Percentiles rank a stretch among this genome's conserved stretches.
Evolutionary conservation across 1,140 invertebrate species (phyloP).

Genomic region (Druon quercuslanigerum): DNA sequence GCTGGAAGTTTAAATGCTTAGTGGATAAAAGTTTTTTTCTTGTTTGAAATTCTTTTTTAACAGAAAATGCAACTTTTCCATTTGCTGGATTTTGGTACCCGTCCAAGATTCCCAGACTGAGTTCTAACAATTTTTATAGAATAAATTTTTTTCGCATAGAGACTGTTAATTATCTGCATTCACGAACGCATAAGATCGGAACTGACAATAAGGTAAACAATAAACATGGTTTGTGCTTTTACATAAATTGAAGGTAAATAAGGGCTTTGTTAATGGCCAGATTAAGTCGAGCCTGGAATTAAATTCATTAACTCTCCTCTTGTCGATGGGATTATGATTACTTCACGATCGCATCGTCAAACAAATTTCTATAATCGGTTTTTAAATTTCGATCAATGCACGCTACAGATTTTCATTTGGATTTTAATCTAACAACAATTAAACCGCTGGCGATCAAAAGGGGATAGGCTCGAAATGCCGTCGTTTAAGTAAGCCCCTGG

Average conservation of each 20-base stretch:
- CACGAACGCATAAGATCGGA: background rate
- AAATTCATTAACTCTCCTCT: background rate
- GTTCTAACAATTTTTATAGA: too few relatives aligned
- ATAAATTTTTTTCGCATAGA: too few relatives aligned
- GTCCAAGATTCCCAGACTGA: too few relatives aligned
- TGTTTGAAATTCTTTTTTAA: too few relatives aligned
- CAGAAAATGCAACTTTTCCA: too few relatives aligned
- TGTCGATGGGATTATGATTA: slow-evolving; percentile 6
- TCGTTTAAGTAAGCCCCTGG: too few relatives aligned
- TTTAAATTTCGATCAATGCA: slow-evolving; percentile 11
- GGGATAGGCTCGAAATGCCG: too few relatives aligned
- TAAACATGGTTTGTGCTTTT: slow-evolving; percentile 40
- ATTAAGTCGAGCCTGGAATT: slow-evolving; percentile 2
- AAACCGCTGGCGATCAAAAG: too few relatives aligned
- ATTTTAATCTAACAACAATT: background rate
- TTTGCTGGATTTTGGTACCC: too few relatives aligned
- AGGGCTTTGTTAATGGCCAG: slow-evolving; percentile 43
- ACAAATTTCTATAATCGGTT: slow-evolving; percentile 5
- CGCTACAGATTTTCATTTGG: background rate
- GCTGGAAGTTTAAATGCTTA: too few relatives aligned
- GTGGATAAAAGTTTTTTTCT: too few relatives aligned
- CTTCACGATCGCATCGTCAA: background rate
- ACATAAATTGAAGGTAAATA: slow-evolving; percentile 56
- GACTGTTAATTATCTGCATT: slow-evolving; percentile 18
- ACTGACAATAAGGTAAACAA: slow-evolving; percentile 3